A percentile compares a stretch with the other conserved stretches of the same genome.
Evolutionary conservation across 2,797 vertebrate genomes (phyloP).

Genomic region (Echeneis naucrates): DNA sequence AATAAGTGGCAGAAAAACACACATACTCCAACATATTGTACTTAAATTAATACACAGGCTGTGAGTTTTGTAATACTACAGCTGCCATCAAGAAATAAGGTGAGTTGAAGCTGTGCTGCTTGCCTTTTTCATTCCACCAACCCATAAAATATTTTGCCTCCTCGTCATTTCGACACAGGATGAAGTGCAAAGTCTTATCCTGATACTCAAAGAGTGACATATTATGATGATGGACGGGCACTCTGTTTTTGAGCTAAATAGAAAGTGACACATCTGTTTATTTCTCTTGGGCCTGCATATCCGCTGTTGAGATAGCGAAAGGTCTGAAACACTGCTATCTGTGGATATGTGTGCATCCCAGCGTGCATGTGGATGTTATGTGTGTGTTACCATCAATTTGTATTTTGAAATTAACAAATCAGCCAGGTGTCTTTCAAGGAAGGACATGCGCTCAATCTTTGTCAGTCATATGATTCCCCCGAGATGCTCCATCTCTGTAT

Average conservation of each 20-base stretch:
- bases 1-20: constrained; percentile 7
- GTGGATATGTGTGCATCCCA: constrained; percentile 33
- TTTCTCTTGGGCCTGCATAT: constrained; percentile 77
- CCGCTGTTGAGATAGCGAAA: constrained; percentile 53
- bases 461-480: constrained; percentile 75
- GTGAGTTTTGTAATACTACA: constrained; percentile 8
- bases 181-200: constrained; percentile 56
- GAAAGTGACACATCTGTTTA: constrained; percentile 85
- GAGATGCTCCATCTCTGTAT: constrained; percentile 57
- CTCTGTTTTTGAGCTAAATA: constrained; percentile 81
- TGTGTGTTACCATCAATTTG: constrained; percentile 76
- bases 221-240: constrained; percentile 81
- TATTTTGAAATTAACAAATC: constrained; percentile 80
- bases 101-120: constrained; percentile 14
- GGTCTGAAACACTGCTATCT: constrained; percentile 54
- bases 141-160: constrained; percentile 37
- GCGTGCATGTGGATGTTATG: constrained; percentile 47
- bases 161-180: constrained; percentile 25
- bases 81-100: not conserved
- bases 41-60: not conserved
- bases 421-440: constrained; percentile 81
- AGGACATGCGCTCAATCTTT: constrained; percentile 79
- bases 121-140: constrained; percentile 36
- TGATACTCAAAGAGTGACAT: constrained; percentile 56
- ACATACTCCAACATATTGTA: constrained; percentile 1